Conservation (phyloP, 2,113 vertebrate genomes). For the Cyanocitta stelleri region DNA sequence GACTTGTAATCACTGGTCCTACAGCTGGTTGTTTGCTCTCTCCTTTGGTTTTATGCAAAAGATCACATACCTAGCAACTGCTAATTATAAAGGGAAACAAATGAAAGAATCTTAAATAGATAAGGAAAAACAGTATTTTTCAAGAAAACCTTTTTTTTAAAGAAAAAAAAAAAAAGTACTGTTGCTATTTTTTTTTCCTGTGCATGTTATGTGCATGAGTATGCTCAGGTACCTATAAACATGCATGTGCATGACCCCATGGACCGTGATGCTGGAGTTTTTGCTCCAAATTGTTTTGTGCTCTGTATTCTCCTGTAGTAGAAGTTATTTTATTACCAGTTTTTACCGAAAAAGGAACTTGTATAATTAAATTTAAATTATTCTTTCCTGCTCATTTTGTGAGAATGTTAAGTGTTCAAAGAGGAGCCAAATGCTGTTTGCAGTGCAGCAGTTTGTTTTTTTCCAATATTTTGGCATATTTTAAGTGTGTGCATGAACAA, state of each 20-base stretch:
- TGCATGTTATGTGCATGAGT: slow-evolving; percentile 60
- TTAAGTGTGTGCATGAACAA: slow-evolving; percentile 25
- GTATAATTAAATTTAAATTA: not conserved
- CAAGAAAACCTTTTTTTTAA: not conserved
- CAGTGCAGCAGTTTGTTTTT: not conserved
- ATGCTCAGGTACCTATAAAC: slow-evolving; percentile 24
- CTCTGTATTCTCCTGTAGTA: slow-evolving; percentile 44
- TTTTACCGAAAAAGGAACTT: not conserved
- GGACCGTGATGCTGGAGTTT: slow-evolving; percentile 41
- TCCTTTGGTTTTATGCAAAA: not conserved
- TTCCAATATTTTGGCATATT: not conserved
- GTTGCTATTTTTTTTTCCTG: slow-evolving; percentile 59
- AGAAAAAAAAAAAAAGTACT: not conserved
- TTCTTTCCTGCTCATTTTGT: not conserved
- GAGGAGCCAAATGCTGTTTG: not conserved
- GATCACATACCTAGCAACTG: not conserved
- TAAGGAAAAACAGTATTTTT: not conserved
- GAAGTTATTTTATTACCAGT: slow-evolving; percentile 41
- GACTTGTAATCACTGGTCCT: not conserved
- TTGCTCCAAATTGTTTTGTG: slow-evolving; percentile 58
- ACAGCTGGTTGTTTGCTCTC: not conserved
- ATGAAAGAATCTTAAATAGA: not conserved
- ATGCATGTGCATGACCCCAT: slow-evolving; percentile 73
- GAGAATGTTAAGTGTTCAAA: not conserved
- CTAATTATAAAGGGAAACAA: not conserved